Base-by-base conservation (phyloP, 2,888 invertebrate species). In the Pyrgus malvae region DNA sequence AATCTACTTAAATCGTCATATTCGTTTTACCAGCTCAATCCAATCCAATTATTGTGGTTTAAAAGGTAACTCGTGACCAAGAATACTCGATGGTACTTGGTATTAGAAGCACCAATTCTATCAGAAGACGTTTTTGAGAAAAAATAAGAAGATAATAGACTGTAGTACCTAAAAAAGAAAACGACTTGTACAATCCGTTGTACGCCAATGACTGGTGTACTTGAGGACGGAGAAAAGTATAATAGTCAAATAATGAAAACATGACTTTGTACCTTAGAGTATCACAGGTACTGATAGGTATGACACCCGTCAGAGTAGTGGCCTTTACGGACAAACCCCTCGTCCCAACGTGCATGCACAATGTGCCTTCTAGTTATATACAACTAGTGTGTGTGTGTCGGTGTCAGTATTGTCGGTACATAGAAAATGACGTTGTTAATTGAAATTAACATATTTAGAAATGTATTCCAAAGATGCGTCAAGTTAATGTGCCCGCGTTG, bases 101-200 rank as follows among this genome's bases (percentile, higher is more conserved):
- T 49, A 41, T 29, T 41, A 21, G 12, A 40, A 41, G 49, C 12
- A 49, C 23, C 41, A 49, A 49, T 49, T 41, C 31, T 49, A 41
- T 49, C 19, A 40, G 21, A 21, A 45, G 45, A 29, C 41, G 3
- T 11, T 41, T 41, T 31, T 31, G 29, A 16, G 23, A 41, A 49
- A 49, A 49, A 49, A 49, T 40, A 41, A 37, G 31, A 31, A 31
- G 38, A 31, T 48, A 25, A 48, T 9, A 37, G 25, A 37, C 33
- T 48, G 48, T 38, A 19, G 27, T 37, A 37, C n/a, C n/a, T n/a
- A n/a, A n/a, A 31, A 17, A 31, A 44, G 27, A 14, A 41, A 14
- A 42, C 27, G 17, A 16, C 41, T 14, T 41, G 41, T 25, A 14
- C 40, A n/a, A 7, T 11, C 8, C 9, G 25, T 41, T 41, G 41